These are phyloP conservation scores for Cynocephalus volans DNA, from an alignment of 2,113 vertebrate species.

Conservation along the genomic window DNA sequence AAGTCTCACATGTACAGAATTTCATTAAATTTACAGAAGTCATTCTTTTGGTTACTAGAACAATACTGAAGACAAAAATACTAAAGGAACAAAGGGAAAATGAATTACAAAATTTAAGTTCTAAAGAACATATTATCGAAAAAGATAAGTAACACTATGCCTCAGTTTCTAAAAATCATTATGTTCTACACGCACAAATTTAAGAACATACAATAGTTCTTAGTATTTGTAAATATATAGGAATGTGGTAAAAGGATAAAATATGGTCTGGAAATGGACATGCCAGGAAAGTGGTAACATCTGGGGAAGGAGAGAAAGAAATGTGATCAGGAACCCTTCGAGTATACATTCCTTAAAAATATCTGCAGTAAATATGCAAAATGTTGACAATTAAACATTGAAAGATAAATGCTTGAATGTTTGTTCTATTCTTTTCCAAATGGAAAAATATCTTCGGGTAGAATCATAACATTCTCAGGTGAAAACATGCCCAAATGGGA, in stretches of 20 bases:
- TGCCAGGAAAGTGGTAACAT: not conserved
- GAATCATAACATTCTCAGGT: not conserved
- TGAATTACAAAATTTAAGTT: conserved; percentile 2
- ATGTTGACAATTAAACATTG: not conserved
- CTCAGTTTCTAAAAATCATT: conserved; percentile 14
- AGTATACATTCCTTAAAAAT: not conserved
- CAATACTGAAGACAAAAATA: conserved; percentile 20
- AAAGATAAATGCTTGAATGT: not conserved
- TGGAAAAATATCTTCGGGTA: not conserved
- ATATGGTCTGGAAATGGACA: not conserved
- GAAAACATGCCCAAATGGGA: not conserved
- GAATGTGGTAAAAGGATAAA: not conserved
- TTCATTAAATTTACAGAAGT: not conserved
- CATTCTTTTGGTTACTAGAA: not conserved
- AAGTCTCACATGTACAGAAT: not conserved
- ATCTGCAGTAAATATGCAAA: not conserved
- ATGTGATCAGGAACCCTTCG: not conserved
- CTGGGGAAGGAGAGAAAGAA: not conserved
- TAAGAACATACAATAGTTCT: not conserved
- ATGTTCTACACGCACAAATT: not conserved
- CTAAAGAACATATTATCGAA: not conserved
- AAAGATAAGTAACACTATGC: not conserved
- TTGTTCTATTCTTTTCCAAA: not conserved
- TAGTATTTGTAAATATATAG: not conserved
- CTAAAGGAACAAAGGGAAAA: not conserved